Evolutionary conservation across 2,888 invertebrate species (phyloP).

Genomic region (Cataglyphis cursor): DNA sequence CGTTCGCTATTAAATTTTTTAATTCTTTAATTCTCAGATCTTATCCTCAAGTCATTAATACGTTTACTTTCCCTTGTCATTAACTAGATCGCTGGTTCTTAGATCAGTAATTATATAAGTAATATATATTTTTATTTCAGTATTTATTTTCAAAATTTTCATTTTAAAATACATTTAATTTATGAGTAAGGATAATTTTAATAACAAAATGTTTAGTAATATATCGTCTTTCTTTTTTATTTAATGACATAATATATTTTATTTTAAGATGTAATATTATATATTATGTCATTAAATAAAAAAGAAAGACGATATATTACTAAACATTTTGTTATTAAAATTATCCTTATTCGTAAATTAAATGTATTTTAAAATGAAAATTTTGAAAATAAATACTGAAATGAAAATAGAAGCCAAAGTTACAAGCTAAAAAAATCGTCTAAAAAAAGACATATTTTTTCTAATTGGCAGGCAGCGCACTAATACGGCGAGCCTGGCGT

Average conservation of each 20-base stretch:
- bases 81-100: background rate
- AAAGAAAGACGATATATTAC: background rate
- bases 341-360: background rate
- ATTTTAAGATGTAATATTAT: too few species aligned
- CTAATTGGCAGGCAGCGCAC: constrained; percentile 53
- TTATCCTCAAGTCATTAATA: constrained; percentile 6
- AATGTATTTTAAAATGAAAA: background rate
- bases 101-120: background rate
- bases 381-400: background rate
- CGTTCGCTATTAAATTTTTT: constrained; percentile 27
- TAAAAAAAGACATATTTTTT: constrained; percentile 12
- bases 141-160: background rate
- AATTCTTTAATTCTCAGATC: background rate
- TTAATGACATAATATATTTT: background rate
- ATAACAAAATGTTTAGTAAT: background rate
- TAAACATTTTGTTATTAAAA: background rate
- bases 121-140: background rate
- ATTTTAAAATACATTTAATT: background rate
- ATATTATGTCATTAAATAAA: background rate
- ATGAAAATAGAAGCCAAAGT: background rate
- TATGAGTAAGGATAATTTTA: background rate
- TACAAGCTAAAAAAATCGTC: background rate
- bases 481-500: constrained; percentile 49
- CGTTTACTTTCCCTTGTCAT: background rate
- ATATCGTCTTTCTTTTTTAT: background rate